phyloP scores from a whole-genome alignment of 1,140 invertebrate species.

The Lineus longissimus region DNA sequence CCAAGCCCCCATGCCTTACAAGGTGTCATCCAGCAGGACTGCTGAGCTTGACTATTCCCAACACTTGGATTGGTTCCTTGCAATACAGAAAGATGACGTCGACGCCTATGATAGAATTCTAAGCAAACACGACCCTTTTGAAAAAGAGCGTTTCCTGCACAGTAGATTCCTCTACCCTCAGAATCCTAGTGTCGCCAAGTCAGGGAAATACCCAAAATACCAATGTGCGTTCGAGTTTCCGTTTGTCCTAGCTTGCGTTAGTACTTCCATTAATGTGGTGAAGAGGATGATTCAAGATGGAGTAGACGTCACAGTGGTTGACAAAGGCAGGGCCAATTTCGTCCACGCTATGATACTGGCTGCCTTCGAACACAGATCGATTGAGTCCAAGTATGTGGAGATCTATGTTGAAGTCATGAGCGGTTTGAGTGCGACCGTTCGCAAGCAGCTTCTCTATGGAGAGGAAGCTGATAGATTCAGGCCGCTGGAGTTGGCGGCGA shows the following conservation, averaged over 20 bases:
- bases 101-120: neutral
- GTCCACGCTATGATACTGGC: neutral
- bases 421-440: neutral
- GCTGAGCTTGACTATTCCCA: neutral
- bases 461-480: neutral
- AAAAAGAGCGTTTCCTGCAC: neutral
- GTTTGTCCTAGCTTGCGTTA: neutral
- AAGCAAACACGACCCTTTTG: neutral
- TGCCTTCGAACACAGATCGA: neutral
- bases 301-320: neutral
- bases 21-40: no score
- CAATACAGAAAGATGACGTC: neutral
- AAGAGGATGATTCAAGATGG: neutral
- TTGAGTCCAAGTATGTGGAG: neutral
- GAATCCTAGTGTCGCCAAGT: neutral
- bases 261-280: neutral
- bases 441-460: neutral
- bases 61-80: neutral
- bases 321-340: neutral
- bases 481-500: slow-evolving; percentile 4
- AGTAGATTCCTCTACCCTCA: neutral
- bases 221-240: neutral
- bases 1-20: no score
- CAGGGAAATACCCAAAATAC: neutral
- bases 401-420: neutral